Evolutionary conservation across 2,888 invertebrate genomes (phyloP), one percentile per base, ranked within the genome.

Genomic region (Eristalis arbustorum): DNA sequence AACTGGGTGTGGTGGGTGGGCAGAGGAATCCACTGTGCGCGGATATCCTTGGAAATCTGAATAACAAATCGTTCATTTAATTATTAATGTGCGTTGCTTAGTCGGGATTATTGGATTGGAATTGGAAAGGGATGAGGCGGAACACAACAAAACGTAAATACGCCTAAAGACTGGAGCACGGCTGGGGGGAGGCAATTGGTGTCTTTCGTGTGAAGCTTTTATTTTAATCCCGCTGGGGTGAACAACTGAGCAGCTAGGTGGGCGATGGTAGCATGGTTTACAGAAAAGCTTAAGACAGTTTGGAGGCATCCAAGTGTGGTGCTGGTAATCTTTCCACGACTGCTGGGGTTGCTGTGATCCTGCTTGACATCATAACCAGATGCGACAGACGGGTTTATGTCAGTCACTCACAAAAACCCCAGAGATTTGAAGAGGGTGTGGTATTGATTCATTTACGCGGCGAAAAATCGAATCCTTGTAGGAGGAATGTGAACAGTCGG

Each of bases 51-150:
- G 49, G 57, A 75, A 84, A 76, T 80, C 69, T 76, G 80, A 72
- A 80, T 80, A 80, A 72, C 84, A 84, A 84, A 84, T 84, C 84
- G 62, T 84, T 80, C 76, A 73, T 79, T 84, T 84, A 80, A 72
- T 84, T 76, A 84, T 84, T 84, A 80, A 84, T 80, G 57, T 72
- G 75, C 28, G 34, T 57, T 40, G 42, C 40, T 78, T 72, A 42
- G 80, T 34, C 62, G 69, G 80, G 74, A 79, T 75, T 75, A 79
- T 84, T 80, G 74, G 75, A 79, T 75, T 75, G 74, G 18, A 57
- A 77, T 69, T 64, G 31, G 42, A 49, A 49, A 31, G 42, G 42
- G 28, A 62, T 72, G 31, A 31, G 72, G 31, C 40, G 61, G 11
- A 25, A n/a, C 28, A 6, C 5, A n/a, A 37, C 37, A 37, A 62